Conservation (phyloP, 1,140 invertebrate genomes). For the Argopecten irradians region DNA sequence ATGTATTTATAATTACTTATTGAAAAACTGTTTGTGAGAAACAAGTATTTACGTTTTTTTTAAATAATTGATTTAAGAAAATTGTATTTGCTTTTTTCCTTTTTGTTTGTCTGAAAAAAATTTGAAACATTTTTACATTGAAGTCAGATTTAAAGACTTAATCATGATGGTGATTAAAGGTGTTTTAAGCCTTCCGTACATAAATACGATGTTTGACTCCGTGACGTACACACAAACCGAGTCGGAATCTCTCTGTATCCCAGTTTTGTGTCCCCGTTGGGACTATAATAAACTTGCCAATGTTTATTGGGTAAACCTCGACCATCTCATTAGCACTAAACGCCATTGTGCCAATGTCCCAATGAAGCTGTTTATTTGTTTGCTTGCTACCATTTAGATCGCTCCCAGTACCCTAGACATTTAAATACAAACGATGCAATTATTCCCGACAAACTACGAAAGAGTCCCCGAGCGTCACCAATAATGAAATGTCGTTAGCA, state of each 20-base stretch:
- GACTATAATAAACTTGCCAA: not conserved
- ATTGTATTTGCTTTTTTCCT: too few relatives aligned
- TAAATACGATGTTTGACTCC: not conserved
- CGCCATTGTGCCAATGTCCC: constrained; percentile 6
- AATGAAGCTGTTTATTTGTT: constrained; percentile 22
- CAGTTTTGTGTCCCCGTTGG: not conserved
- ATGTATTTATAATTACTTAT: too few relatives aligned
- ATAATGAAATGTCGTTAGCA: not conserved
- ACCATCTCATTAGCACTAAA: constrained; percentile 9
- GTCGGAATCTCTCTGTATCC: not conserved
- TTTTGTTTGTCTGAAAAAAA: not conserved
- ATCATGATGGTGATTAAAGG: not conserved
- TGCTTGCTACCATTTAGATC: constrained; percentile 9
- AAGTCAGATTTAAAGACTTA: not conserved
- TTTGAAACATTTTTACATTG: not conserved
- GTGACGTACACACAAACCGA: not conserved
- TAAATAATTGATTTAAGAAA: too few relatives aligned
- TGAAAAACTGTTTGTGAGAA: too few relatives aligned
- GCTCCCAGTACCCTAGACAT: not conserved
- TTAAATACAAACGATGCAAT: constrained; percentile 23
- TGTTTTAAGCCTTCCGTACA: not conserved
- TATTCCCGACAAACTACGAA: constrained; percentile 20
- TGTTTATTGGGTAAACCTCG: not conserved
- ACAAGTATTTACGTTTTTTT: too few relatives aligned
- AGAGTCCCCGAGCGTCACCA: not conserved